These are phyloP conservation scores for Cabera pusaria DNA, from an alignment of 2,888 invertebrate species.

Conservation along the genomic window DNA sequence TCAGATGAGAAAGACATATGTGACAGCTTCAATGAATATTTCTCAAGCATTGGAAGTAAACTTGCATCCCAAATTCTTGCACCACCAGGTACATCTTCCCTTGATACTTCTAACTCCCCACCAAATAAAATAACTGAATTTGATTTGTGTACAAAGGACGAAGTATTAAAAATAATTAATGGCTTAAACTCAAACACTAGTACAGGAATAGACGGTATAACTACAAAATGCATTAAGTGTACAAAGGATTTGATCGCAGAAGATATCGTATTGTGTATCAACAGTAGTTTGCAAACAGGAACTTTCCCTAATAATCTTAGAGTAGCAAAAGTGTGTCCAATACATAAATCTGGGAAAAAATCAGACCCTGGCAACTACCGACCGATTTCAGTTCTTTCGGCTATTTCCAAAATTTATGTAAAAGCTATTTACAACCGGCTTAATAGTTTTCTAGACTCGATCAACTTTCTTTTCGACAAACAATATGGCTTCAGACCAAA, in stretches of 20 bases:
- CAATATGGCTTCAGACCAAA: constrained; percentile 20
- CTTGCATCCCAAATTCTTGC: constrained; percentile 24
- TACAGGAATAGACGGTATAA: constrained; percentile 16
- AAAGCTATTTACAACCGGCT: constrained; percentile 11
- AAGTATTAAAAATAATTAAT: constrained; percentile 7
- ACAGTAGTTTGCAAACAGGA: not conserved
- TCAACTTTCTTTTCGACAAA: constrained; percentile 5
- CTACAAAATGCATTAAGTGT: constrained; percentile 17
- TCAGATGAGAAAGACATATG: constrained; percentile 21
- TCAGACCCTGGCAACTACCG: constrained; percentile 14
- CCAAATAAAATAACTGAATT: too few species aligned
- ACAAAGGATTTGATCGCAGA: constrained; percentile 4
- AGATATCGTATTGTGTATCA: not conserved
- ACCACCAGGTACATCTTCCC: not conserved
- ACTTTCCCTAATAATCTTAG: not conserved
- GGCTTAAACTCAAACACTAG: constrained; percentile 13
- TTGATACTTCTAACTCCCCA: not conserved
- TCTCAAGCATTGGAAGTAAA: constrained; percentile 16
- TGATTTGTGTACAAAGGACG: not conserved
- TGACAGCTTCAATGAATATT: constrained; percentile 23
- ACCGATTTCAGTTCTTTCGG: constrained; percentile 2
- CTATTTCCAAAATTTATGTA: constrained; percentile 16
- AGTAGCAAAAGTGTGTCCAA: constrained; percentile 1
- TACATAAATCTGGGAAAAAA: constrained; percentile 12
- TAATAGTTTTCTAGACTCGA: not conserved